Base-by-base conservation (phyloP, 2,888 invertebrate species). In the Drosophila recens region DNA sequence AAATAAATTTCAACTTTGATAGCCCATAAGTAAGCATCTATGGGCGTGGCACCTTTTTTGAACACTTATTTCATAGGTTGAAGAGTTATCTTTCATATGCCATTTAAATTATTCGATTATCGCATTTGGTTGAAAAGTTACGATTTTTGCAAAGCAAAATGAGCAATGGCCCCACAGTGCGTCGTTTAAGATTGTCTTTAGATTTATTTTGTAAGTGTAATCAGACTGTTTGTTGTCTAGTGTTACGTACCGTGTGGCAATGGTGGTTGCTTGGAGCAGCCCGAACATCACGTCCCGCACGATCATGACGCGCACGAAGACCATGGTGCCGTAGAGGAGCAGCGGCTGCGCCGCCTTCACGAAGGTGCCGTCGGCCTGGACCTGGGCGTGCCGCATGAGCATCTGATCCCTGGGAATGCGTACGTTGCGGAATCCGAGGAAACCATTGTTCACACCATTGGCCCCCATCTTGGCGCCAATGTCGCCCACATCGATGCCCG, bases 401-500 rank as follows among this genome's bases (percentile, higher is more conserved):
- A 99, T 97, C 79, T 97, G 94, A 13, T 95, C 95, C 66, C 97
- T 94, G 0, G 98, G 98, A 92, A 99, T 97, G 87, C 98, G 94
- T 13, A 97, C 96, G 79, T 97, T 94, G 62, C 96, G 95, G 78
- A 99, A 96, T 1, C 97, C 97, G 33, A 99, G 93, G 93, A 96
- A 99, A 0, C 98, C 98, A 92, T 99, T 98, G 91, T 99, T 98
- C 23, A 96, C 96, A 0, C 95, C 95, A 86, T 97, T 97, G 95
- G 97, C 97, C 59, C 98, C 98, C 75, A 98, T 93, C 91, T 98
- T 98, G 52, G 96, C 96, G 0, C 98, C 98, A 80, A 98, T 98
- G 93, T 98, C 98, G 10, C 98, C 98, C 54, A 98, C 94, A 91
- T 96, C 96, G 75, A 98, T 96, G 90, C 98, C 98, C 11, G 95